phyloP scores from a whole-genome alignment of 2,113 vertebrate species.

The Rana temporaria region DNA sequence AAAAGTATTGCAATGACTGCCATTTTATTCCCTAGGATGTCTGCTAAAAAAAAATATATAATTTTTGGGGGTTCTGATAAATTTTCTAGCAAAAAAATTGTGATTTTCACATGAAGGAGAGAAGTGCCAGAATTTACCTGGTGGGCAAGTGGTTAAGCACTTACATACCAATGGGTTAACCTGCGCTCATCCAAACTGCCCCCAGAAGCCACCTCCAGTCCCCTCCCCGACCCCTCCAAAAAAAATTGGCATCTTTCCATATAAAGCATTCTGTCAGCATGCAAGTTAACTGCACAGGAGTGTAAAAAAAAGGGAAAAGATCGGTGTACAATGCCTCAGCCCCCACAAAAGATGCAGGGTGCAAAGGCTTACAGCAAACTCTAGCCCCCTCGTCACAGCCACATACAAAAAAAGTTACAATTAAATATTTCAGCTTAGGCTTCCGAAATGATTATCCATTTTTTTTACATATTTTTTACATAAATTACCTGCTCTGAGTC shows the following conservation, averaged over 20 bases:
- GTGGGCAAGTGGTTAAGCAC: too few species aligned
- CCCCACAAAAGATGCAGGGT: conserved; percentile 52
- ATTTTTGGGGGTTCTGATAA: too few species aligned
- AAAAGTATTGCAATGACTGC: too few species aligned
- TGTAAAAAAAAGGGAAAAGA: conserved; percentile 14
- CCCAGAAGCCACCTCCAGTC: conserved; percentile 10
- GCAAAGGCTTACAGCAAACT: conserved; percentile 41
- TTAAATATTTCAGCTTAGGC: conserved; percentile 45
- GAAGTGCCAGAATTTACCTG: too few species aligned
- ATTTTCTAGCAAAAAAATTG: too few species aligned
- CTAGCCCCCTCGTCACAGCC: conserved; percentile 38
- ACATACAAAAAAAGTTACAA: conserved; percentile 44
- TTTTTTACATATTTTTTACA: conserved; percentile 42
- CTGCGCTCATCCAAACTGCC: conserved; percentile 2
- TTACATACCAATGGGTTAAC: conserved; percentile 12
- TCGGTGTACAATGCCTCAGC: conserved; percentile 34
- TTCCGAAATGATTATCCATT: conserved; percentile 36
- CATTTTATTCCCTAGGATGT: too few species aligned
- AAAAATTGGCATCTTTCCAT: conserved; percentile 37
- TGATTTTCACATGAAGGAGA: too few species aligned
- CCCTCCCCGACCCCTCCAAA: not conserved
- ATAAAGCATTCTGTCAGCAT: conserved; percentile 37
- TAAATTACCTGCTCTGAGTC: conserved; percentile 46
- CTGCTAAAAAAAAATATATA: too few species aligned
- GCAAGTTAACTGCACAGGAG: not conserved